Evolutionary conservation across 2,888 invertebrate genomes (phyloP).

Genomic region (Temnothorax rugatulus): DNA sequence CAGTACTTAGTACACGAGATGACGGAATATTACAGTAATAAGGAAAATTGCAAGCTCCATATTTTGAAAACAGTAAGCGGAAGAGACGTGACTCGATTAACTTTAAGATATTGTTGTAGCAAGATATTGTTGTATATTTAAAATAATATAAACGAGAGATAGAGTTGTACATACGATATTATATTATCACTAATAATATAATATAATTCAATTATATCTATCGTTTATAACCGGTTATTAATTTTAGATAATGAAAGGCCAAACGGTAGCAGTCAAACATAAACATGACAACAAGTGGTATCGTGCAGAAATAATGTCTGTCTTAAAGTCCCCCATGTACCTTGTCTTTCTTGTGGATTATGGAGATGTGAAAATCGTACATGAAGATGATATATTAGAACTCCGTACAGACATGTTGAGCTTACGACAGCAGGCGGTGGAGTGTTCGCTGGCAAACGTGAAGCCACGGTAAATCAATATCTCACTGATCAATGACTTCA

Average conservation of each 20-base stretch:
- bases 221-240: background rate
- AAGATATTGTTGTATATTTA: no score
- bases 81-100: background rate
- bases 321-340: slow-evolving; percentile 88
- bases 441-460: slow-evolving; percentile 93
- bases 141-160: background rate
- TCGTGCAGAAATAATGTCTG: slow-evolving; percentile 90
- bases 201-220: background rate
- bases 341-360: slow-evolving; percentile 95
- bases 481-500: background rate
- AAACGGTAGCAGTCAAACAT: slow-evolving; percentile 95
- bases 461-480: slow-evolving; percentile 87
- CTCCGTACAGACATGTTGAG: slow-evolving; percentile 92
- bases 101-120: background rate
- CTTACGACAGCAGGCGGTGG: slow-evolving; percentile 94
- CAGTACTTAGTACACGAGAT: slow-evolving; percentile 93
- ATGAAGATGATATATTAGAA: slow-evolving; percentile 90
- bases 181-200: background rate
- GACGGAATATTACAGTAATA: slow-evolving; percentile 92
- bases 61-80: slow-evolving; percentile 82
- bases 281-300: slow-evolving; percentile 95
- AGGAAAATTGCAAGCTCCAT: slow-evolving; percentile 89
- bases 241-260: slow-evolving; percentile 89
- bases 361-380: slow-evolving; percentile 89
- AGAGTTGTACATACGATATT: background rate